Conservation (phyloP, 2,113 vertebrate genomes). For the Plectropomus leopardus region DNA sequence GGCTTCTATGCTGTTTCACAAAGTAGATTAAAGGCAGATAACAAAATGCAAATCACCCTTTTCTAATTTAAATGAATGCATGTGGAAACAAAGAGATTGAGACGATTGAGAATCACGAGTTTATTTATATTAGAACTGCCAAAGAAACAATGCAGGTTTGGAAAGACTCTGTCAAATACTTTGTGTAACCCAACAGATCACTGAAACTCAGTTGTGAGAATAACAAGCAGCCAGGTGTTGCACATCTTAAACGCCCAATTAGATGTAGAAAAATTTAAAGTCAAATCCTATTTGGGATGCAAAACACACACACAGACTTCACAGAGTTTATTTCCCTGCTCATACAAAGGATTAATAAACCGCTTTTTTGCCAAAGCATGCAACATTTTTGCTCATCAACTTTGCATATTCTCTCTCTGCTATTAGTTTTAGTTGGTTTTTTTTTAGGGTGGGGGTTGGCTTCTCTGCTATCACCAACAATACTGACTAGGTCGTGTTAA, state of each 20-base stretch:
- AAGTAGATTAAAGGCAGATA: constrained; percentile 47
- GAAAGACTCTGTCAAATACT: constrained; percentile 29
- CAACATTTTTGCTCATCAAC: constrained; percentile 41
- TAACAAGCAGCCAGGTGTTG: constrained; percentile 59
- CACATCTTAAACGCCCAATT: constrained; percentile 60
- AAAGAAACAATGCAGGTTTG: constrained; percentile 37
- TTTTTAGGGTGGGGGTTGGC: too few relatives aligned
- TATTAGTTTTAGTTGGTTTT: neutral
- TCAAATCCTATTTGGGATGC: constrained; percentile 29
- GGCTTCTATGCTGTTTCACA: constrained; percentile 29
- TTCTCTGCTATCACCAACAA: neutral
- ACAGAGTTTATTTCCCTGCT: constrained; percentile 40
- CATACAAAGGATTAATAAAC: constrained; percentile 54
- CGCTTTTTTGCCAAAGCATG: constrained; percentile 32
- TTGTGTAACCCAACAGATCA: constrained; percentile 40
- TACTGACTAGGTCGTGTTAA: neutral
- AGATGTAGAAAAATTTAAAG: constrained; percentile 38
- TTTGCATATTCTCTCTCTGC: constrained; percentile 37
- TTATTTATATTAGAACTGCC: constrained; percentile 24
- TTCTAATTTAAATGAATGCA: constrained; percentile 49
- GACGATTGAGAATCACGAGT: constrained; percentile 30
- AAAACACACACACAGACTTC: constrained; percentile 32
- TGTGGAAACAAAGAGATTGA: constrained; percentile 43
- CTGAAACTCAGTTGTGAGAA: constrained; percentile 40
- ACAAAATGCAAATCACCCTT: constrained; percentile 47